Evolutionary conservation across 2,113 vertebrate species (phyloP), one percentile per base, ranked within the genome.

Genomic region (Bathybates hornii): DNA sequence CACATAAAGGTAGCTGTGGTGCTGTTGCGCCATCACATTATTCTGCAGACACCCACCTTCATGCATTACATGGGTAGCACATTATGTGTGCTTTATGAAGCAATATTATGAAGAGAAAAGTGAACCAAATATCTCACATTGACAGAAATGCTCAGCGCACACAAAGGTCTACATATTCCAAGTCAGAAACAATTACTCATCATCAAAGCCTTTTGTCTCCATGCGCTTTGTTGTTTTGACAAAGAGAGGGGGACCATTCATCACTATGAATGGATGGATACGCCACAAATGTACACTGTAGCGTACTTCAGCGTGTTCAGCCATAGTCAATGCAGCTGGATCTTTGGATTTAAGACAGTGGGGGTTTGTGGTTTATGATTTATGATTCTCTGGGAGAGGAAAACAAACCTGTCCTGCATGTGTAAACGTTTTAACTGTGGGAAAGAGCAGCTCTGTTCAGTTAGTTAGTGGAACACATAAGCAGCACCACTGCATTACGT

Each of bases 141-240:
- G 87, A 94, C 90, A 94, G 87, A 90, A 93, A 90, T 87, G 89
- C 78, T 81, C 82, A 41, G 82, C 78, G 66, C 86, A 84, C 88
- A 89, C 86, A 93, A 85, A 88, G 83, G 84, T 93, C 82, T 88
- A 91, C 85, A 91, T 91, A 86, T 88, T 86, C 80, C 57, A 52
- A 80, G 85, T 92, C 56, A 71, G 81, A 89, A 90, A 89, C 86
- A 89, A 93, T 94, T 92, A 93, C 85, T 96, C 94, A 94, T 92
- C 87, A 93, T 93, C 93, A 92, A 27, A 88, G 80, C 48, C 84
- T 91, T 94, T 94, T 96, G 92, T 95, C 83, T 88, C n/a, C 8
- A 63, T n/a, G 11, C 73, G 90, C 90, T 93, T 92, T 94, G 94
- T 93, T 94, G 87, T 94, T 92, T 80, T 94, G 91, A 93, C 92